A percentile compares a stretch with the other conserved stretches of the same genome.
Evolutionary conservation across 2,113 vertebrate genomes (phyloP).

Genomic region (Loxodonta africana): DNA sequence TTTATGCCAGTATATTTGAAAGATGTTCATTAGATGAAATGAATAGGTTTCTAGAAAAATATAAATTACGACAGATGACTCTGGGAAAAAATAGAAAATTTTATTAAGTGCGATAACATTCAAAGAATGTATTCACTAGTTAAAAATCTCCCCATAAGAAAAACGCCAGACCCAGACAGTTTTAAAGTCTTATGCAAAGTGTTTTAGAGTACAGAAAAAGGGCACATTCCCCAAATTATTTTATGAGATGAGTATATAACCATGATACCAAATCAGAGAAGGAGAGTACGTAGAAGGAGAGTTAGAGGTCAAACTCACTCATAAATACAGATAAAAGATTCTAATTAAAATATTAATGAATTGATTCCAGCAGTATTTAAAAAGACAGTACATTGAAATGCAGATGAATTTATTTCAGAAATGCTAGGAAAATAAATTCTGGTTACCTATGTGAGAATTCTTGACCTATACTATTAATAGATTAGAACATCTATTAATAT

Average conservation of each 20-base stretch:
- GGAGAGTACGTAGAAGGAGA: not conserved
- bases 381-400: too few species aligned
- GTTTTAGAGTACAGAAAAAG: constrained; percentile 33
- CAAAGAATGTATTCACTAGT: not conserved
- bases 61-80: not conserved
- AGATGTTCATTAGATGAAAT: constrained; percentile 19
- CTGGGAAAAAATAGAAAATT: not conserved
- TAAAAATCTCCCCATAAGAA: not conserved
- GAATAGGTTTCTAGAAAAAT: constrained; percentile 1
- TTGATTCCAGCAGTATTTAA: not conserved
- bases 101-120: constrained; percentile 3
- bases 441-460: not conserved
- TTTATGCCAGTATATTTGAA: constrained; percentile 32
- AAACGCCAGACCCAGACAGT: not conserved
- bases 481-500: too few species aligned
- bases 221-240: not conserved
- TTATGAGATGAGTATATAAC: not conserved
- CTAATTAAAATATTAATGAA: not conserved
- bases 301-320: not conserved
- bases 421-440: constrained; percentile 9
- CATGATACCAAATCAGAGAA: not conserved
- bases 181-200: not conserved
- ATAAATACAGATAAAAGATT: not conserved
- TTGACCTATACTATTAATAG: too few species aligned
- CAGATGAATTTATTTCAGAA: not conserved